Evolutionary conservation across 2,888 invertebrate genomes (phyloP), one percentile per base, ranked within the genome.

Genomic region (Merodon equestris): DNA sequence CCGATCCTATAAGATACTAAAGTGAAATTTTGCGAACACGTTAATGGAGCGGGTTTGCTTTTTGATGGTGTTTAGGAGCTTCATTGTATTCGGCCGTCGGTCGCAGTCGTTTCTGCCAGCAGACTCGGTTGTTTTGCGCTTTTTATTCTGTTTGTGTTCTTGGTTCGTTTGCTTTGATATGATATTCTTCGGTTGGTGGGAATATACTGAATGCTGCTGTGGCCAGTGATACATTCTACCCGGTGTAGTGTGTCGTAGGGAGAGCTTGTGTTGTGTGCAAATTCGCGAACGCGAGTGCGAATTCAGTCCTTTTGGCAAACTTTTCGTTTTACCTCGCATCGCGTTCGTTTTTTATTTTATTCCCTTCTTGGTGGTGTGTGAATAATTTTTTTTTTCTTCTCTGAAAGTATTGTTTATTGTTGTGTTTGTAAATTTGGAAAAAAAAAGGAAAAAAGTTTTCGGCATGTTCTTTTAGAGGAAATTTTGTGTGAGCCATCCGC

Each of bases 251-350:
- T 7, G 27, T 4, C 27, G 7, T 27, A 27, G 27, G 2, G 27
- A 7, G 27, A n/a, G n/a, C n/a, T n/a, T n/a, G n/a, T n/a, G 3
- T 27, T 27, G 27, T 27, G 27, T 27, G 27, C 27, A 27, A 27
- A 27, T 27, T 27, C 7, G 27, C 57, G 19, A 70, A 71, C 7
- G 27, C 57, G 19, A 70, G 68, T 77, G 83, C 82, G 57, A 83
- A 82, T 83, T 74, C 83, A 64, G 82, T 83, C 83, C 83, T 83
- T 50, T 45, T 14, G 47, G 56, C 47, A 47, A 9, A 15, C 5
- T 47, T 48, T 57, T 56, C 42, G 56, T 54, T 73, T 44, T 15
- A 50, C 7, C 27, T 27, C 27, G 27, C 27, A 27, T 2, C 27
- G 27, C 27, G 27, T 27, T 27, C 27, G 27, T 27, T 38, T 67